phyloP scores from a whole-genome alignment of 2,797 vertebrate species.

The Allobates femoralis region DNA sequence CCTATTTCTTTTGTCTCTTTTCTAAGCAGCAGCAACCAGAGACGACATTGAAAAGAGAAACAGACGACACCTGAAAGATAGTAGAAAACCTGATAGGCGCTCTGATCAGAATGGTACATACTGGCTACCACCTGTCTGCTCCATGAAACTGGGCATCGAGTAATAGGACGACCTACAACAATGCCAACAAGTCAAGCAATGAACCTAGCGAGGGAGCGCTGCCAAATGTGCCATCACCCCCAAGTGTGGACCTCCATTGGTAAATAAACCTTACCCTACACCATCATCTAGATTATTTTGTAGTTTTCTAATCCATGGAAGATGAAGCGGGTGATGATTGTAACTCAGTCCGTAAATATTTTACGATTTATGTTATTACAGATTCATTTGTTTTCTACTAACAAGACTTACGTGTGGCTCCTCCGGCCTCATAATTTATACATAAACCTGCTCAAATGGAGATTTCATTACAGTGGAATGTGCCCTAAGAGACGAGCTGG shows the following conservation, averaged over 20 bases:
- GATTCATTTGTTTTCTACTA: conserved; percentile 19
- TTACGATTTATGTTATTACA: background rate
- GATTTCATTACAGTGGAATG: conserved; percentile 26
- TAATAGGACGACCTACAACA: background rate
- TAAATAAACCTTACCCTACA: background rate
- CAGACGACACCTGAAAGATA: background rate
- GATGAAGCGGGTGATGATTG: background rate
- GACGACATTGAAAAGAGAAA: background rate
- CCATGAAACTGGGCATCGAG: background rate
- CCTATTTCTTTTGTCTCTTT: background rate
- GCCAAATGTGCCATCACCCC: background rate
- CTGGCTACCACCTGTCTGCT: background rate
- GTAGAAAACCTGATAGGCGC: background rate
- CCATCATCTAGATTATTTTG: background rate
- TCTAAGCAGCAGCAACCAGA: conserved; percentile 14
- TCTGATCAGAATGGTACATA: background rate
- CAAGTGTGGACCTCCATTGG: background rate
- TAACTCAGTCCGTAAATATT: background rate
- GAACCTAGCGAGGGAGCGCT: background rate
- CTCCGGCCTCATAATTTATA: conserved; percentile 16
- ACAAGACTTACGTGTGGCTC: background rate
- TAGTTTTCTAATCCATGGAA: background rate
- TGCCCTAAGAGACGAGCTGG: conserved; percentile 17
- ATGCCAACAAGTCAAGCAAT: background rate
- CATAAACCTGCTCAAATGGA: background rate